These are phyloP conservation scores for Rotaria sp. DNA, from an alignment of 2,888 invertebrate genomes.

Conservation along the genomic window DNA sequence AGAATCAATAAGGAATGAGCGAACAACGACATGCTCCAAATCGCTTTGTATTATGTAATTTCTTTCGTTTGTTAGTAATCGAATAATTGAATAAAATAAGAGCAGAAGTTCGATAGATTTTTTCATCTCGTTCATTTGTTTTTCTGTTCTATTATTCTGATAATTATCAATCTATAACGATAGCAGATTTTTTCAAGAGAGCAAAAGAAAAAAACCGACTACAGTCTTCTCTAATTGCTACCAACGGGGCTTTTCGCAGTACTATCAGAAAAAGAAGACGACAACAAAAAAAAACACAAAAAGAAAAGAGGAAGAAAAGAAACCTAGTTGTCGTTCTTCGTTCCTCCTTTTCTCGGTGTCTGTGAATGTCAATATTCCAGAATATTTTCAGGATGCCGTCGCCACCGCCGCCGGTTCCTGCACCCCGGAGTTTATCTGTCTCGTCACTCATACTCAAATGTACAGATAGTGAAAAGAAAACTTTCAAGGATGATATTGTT, in stretches of 20 bases:
- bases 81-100: too few species aligned
- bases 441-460: not conserved
- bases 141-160: not conserved
- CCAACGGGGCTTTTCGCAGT: not conserved
- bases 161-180: slow-evolving; percentile 9
- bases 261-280: slow-evolving; percentile 3
- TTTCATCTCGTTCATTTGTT: slow-evolving; percentile 6
- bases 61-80: not conserved
- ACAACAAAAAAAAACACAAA: not conserved
- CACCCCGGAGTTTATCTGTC: not conserved
- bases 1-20: not conserved
- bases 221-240: not conserved
- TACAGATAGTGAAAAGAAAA: not conserved
- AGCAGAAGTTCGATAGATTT: not conserved
- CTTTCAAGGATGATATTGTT: not conserved
- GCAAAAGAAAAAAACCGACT: not conserved
- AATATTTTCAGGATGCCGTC: slow-evolving; percentile 19
- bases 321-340: not conserved
- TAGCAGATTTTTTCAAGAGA: not conserved
- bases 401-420: not conserved
- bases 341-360: not conserved
- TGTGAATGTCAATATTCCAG: not conserved
- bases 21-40: not conserved
- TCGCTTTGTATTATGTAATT: not conserved
- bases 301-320: not conserved